phyloP scores from a whole-genome alignment of 1,140 invertebrate species.

The Rhyacophila brunnea region DNA sequence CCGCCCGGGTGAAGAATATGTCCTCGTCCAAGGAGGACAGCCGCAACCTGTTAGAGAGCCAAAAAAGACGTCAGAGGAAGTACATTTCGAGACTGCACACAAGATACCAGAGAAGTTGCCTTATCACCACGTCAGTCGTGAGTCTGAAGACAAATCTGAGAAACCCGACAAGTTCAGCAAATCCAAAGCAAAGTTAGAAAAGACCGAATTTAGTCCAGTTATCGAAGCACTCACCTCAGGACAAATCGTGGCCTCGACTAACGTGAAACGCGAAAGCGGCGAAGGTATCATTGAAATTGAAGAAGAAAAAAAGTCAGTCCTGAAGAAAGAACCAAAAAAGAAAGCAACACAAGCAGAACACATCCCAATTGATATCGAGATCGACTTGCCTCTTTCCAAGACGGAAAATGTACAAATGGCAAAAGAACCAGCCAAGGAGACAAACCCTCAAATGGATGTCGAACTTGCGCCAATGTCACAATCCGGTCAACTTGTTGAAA shows the following conservation, averaged over 20 bases:
- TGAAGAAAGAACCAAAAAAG: slow-evolving; percentile 44
- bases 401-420: slow-evolving; percentile 51
- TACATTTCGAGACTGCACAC: slow-evolving; percentile 46
- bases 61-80: neutral
- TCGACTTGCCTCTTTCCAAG: slow-evolving; percentile 50
- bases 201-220: slow-evolving; percentile 19
- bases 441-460: slow-evolving; percentile 49
- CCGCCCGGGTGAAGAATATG: slow-evolving; percentile 55
- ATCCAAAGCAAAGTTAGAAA: slow-evolving; percentile 20
- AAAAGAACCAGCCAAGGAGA: slow-evolving; percentile 42
- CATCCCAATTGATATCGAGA: slow-evolving; percentile 44
- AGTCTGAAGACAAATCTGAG: slow-evolving; percentile 15
- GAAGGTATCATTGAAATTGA: slow-evolving; percentile 52
- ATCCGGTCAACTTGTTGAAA: slow-evolving; percentile 47
- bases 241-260: neutral
- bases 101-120: slow-evolving; percentile 53
- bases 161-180: slow-evolving; percentile 25
- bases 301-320: slow-evolving; percentile 45
- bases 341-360: slow-evolving; percentile 36
- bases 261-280: slow-evolving; percentile 29
- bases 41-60: slow-evolving; percentile 43
- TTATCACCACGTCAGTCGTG: slow-evolving; percentile 40
- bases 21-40: slow-evolving; percentile 51
- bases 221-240: slow-evolving; percentile 22
- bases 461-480: slow-evolving; percentile 51